Conservation (phyloP, 2,113 vertebrate species). For the Anoplopoma fimbria region DNA sequence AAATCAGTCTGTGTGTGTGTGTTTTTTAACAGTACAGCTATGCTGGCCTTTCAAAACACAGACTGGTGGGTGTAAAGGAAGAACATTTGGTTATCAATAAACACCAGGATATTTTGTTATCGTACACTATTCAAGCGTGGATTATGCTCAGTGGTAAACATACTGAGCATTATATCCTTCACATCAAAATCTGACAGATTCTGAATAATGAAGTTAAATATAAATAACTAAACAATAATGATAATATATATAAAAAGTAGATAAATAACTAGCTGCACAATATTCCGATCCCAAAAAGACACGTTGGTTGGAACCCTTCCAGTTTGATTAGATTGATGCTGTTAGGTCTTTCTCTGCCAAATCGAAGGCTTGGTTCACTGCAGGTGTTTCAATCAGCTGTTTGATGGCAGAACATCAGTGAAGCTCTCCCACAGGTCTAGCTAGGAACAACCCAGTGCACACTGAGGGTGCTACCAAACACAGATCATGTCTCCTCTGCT, state of each 20-base stretch:
- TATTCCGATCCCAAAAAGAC: slow-evolving; percentile 16
- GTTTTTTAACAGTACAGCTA: slow-evolving; percentile 26
- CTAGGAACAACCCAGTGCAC: slow-evolving; percentile 67
- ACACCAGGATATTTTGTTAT: slow-evolving; percentile 36
- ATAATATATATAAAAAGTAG: background rate
- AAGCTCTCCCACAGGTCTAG: slow-evolving; percentile 66
- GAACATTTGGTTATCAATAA: slow-evolving; percentile 65
- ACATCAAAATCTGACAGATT: slow-evolving; percentile 36
- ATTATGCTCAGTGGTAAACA: slow-evolving; percentile 40
- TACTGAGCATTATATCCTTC: background rate
- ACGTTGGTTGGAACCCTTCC: slow-evolving; percentile 46
- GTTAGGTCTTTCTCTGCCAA: slow-evolving; percentile 40
- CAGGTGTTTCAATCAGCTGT: slow-evolving; percentile 73
- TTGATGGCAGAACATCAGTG: slow-evolving; percentile 77
- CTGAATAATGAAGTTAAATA: slow-evolving; percentile 44
- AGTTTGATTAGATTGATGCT: slow-evolving; percentile 57
- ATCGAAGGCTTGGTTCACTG: slow-evolving; percentile 47
- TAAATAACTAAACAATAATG: background rate
- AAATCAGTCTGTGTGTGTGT: slow-evolving; percentile 44
- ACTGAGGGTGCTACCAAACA: slow-evolving; percentile 65
- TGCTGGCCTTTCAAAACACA: slow-evolving; percentile 51
- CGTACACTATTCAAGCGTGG: slow-evolving; percentile 38
- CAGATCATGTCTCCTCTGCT: slow-evolving; percentile 72
- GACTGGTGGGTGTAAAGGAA: slow-evolving; percentile 53
- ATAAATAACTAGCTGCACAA: background rate